Evolutionary conservation across 2,888 invertebrate species (phyloP).

Genomic region (Cinara cedri): DNA sequence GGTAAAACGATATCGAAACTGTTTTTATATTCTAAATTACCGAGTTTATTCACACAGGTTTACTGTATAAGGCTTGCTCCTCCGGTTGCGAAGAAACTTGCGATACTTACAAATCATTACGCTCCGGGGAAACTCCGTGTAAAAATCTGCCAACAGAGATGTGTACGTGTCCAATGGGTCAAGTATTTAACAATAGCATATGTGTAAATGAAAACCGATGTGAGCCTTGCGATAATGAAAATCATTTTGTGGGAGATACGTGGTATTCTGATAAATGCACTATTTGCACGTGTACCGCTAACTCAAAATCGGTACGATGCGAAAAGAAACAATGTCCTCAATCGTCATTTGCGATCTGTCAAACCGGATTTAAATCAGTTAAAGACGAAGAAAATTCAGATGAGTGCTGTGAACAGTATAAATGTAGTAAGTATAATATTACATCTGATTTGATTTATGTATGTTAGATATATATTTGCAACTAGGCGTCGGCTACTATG

Average conservation of each 20-base stretch:
- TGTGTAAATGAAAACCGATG: constrained; percentile 75
- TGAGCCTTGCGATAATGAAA: constrained; percentile 76
- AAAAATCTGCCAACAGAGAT: constrained; percentile 70
- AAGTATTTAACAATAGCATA: constrained; percentile 73
- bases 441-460: no score
- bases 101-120: constrained; percentile 67
- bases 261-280: constrained; percentile 78
- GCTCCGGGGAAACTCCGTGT: constrained; percentile 63
- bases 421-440: constrained; percentile 68
- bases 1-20: constrained; percentile 60
- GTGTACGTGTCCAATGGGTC: constrained; percentile 82
- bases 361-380: constrained; percentile 68
- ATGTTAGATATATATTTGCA: no score
- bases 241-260: constrained; percentile 72
- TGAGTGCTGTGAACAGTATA: constrained; percentile 75
- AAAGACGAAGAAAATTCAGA: constrained; percentile 67
- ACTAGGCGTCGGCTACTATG: no score
- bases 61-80: constrained; percentile 68
- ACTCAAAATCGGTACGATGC: constrained; percentile 67
- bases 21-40: background rate
- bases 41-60: constrained; percentile 61
- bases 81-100: constrained; percentile 72
- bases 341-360: constrained; percentile 68
- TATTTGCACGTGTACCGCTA: constrained; percentile 71
- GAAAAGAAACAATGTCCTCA: constrained; percentile 68